Base-by-base conservation (phyloP, 2,797 vertebrate genomes). In the Melanotaenia maccullochi region DNA sequence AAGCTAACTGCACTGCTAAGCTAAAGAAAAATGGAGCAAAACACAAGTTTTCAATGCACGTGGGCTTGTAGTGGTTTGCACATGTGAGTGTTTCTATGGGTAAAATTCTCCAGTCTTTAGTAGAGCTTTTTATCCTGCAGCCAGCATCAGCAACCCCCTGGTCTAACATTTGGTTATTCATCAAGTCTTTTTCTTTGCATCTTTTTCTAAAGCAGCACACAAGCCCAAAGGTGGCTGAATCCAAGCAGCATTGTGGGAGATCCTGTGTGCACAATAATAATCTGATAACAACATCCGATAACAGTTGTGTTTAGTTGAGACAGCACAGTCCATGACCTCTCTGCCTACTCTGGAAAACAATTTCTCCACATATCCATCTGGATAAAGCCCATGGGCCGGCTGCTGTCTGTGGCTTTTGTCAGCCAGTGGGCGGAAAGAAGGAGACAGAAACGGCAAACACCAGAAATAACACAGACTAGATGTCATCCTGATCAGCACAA, bases 391-490 rank as follows among this genome's bases (percentile, higher is more conserved):
- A 76, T 81, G 35, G 73, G 55, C 72, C 32, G 7, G 60, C 79
- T 64, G 71, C 82, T 74, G 78, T 81, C 85, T 72, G 69, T 68
- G 82, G 82, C 85, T 83, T 90, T 89, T 92, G 88, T 86, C 81
- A 86, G 81, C 66, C 79, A 82, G 83, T 85, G 90, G 87, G 87
- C 60, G 74, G 86, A 90, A 86, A 88, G 66, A 85, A 58, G 81
- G 85, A 40, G 71, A 87, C 78, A 68, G 77, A 42, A 78, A 73
- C 71, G 82, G 76, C 84, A 85, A 85, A 89, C 76, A 70, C 47
- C 71, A 83, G 81, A 86, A 93, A 91, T 78, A 92, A 92, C 92
- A 92, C 86, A 89, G 89, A 86, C 83, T 63, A 67, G 64, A 81
- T 86, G 83, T 86, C 87, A 87, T 80, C 70, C 80, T 52, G 87